Base-by-base conservation (phyloP, 1,140 invertebrate genomes). In the Vanessa atalanta region DNA sequence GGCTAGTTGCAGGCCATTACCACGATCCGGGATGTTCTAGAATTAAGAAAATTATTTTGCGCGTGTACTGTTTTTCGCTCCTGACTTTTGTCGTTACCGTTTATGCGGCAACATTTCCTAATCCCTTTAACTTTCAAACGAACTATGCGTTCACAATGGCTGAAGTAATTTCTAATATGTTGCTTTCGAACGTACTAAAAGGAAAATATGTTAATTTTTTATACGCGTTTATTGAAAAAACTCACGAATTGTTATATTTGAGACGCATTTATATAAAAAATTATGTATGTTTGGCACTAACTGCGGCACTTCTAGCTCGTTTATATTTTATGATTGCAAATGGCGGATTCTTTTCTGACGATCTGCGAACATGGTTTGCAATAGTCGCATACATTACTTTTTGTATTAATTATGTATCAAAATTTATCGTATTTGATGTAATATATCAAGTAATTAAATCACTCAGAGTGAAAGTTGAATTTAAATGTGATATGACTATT, bases 371-470 rank as follows among this genome's bases (percentile, higher is more conserved):
- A 23, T 20, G 9, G 14, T 20, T 55, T 9, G 9, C 53, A 11
- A 9, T 20, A 2, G 9, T 3, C 7, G 16, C n/a, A n/a, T 20
- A n/a, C 9, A 20, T 55, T 2, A 20, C n/a, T 6, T 31, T 60
- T 1, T 60, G 23, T 15, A 31, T 26, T 60, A 31, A 14, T 60
- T 60, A 31, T 13, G 0, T 31, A 2, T 26, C 57, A 15, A 60
- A 60, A 60, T 2, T 60, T 20, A 23, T 55, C 16, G 53, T 55
- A n/a, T 20, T 55, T 23, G 53, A 55, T 9, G 6, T 16, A 20
- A 15, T 60, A 31, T 60, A 60, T 60, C 57, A 60, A 12, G 23
- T 60, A 26, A 60, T 60, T 23, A 60, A 31, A 60, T 26, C 57
- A 13, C 8, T 31, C 11, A 31, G 57, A 15, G 13, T 60, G 57